Percentiles rank a stretch among this genome's conserved stretches.
phyloP scores from a whole-genome alignment of 2,888 invertebrate genomes.

The Lysandra bellargus region DNA sequence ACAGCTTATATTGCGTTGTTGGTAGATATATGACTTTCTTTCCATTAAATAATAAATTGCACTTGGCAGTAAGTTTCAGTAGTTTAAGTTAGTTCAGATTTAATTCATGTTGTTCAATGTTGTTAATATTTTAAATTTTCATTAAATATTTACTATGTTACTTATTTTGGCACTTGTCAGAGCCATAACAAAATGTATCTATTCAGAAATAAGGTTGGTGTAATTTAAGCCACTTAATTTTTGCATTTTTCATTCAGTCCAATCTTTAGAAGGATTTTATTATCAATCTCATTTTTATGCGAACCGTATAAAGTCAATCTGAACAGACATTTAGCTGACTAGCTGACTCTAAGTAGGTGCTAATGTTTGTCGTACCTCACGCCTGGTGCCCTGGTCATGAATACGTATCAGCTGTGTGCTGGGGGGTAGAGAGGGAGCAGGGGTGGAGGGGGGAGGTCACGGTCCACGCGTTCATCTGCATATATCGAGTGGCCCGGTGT shows the following conservation, averaged over 20 bases:
- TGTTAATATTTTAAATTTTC: no score
- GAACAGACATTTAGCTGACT: not conserved
- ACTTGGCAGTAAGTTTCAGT: not conserved
- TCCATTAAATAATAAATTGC: not conserved
- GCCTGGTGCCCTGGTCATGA: not conserved
- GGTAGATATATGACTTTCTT: not conserved
- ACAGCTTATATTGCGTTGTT: not conserved
- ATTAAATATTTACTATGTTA: no score
- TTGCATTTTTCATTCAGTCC: no score
- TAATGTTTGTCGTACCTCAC: conserved; percentile 6
- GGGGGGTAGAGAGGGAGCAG: not conserved
- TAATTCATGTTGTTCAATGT: not conserved
- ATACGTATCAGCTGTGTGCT: not conserved
- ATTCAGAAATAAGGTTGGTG: no score
- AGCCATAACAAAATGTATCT: no score
- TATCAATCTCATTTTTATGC: no score
- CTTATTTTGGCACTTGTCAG: no score
- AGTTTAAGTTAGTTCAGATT: not conserved
- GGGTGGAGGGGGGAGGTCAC: not conserved
- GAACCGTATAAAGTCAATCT: not conserved
- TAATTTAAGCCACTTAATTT: no score
- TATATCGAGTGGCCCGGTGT: not conserved
- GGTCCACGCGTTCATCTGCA: conserved; percentile 13
- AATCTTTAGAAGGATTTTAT: no score
- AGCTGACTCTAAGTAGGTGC: not conserved